Base-by-base conservation (phyloP, 2,888 invertebrate species). In the Monochamus alternatus region DNA sequence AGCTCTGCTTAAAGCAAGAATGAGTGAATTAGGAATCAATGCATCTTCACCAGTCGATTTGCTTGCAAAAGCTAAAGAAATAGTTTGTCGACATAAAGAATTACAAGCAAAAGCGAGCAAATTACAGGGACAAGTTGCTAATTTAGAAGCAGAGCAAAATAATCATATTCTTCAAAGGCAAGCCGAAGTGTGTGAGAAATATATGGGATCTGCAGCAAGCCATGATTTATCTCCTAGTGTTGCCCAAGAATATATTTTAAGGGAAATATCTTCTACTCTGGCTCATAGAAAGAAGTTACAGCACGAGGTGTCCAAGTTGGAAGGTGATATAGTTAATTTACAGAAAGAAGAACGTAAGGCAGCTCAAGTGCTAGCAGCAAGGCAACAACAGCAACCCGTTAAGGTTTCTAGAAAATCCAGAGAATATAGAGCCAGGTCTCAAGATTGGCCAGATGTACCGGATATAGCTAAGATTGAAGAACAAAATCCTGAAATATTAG, bases 371-470 rank as follows among this genome's bases (percentile, higher is more conserved):
- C 67, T 87, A 69, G 81, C 85, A 30, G 82, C 84, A 3, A 84
- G 86, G 60, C 85, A 86, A 74, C 88, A 86, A 74, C 84, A 83
- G 70, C 86, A 84, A 77, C 80, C 83, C 14, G 84, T 87, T 9
- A 88, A 83, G 85, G 86, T 81, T 78, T 89, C 91, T 0, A 91
- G 95, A 43, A 93, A 93, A 83, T 91, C 90, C 75, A 89, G 94
- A 22, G 95, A 96, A 82, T 93, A 94, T 82, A 91, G 96, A 22
- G 93, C 95, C 5, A 92, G 96, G 3, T 95, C 96, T 0, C 96
- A 96, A 85, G 97, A 97, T 86, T 97, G 97, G 97, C 96, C 96
- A 0, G 96, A 96, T 84, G 95, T 97, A 44, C 96, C 97, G 1
- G 96, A 97, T 83, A 93, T 96, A 69, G 95, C 95, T 1, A 97